These are phyloP conservation scores for Heloderma charlesbogerti DNA, from an alignment of 2,113 vertebrate species.

Conservation along the genomic window DNA sequence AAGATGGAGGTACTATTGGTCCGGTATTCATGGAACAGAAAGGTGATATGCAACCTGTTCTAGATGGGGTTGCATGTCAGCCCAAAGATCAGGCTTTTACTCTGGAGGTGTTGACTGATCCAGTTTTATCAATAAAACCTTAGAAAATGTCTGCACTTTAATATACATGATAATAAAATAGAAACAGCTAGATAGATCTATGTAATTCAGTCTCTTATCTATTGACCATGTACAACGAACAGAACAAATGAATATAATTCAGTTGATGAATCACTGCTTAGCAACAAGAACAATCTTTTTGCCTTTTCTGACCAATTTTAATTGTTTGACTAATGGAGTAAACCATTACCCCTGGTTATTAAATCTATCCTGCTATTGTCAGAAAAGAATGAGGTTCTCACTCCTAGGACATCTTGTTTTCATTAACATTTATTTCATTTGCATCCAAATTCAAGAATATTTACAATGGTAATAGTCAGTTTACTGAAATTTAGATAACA, in stretches of 20 bases:
- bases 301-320: not conserved
- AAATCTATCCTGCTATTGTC: constrained; percentile 7
- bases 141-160: not conserved
- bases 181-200: not conserved
- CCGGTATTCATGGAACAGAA: not conserved
- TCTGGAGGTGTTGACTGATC: not conserved
- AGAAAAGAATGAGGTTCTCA: constrained; percentile 1
- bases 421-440: constrained; percentile 53
- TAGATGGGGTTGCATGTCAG: not conserved
- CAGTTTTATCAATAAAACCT: not conserved
- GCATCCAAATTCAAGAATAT: constrained; percentile 59
- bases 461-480: constrained; percentile 36
- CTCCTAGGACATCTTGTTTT: constrained; percentile 7
- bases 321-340: constrained; percentile 11
- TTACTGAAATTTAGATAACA: constrained; percentile 27
- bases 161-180: not conserved
- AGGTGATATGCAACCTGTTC: not conserved
- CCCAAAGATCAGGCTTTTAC: not conserved
- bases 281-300: not conserved
- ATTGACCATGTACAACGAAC: constrained; percentile 5
- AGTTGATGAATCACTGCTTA: constrained; percentile 17
- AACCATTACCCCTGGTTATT: constrained; percentile 24
- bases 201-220: not conserved
- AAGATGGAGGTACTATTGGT: not conserved
- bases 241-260: not conserved